phyloP scores from a whole-genome alignment of 2,888 invertebrate species.

The Stenodema calcarata region DNA sequence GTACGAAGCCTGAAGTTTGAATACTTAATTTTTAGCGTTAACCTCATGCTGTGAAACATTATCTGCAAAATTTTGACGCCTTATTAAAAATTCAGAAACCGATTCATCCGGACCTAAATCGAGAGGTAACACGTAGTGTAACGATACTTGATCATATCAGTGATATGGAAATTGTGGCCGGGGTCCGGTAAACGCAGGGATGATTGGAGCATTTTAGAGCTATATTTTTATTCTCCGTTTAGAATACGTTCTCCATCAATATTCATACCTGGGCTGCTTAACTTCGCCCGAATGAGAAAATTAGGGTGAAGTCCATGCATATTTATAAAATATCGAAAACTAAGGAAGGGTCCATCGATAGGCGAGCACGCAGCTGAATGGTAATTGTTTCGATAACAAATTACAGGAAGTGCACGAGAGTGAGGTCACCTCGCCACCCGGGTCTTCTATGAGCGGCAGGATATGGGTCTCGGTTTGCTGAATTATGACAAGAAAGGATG shows the following conservation, averaged over 20 bases:
- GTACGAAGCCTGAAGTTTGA: too few relatives aligned
- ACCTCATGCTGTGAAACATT: too few relatives aligned
- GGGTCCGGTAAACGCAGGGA: too few relatives aligned
- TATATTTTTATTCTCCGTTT: neutral
- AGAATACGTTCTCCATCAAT: neutral
- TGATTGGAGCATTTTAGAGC: neutral
- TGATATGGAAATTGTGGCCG: too few relatives aligned
- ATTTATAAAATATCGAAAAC: conserved; percentile 33
- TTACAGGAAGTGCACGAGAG: conserved; percentile 37
- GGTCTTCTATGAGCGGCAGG: conserved; percentile 10
- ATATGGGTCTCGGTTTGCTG: conserved; percentile 41
- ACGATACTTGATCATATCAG: too few relatives aligned
- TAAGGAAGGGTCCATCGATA: conserved; percentile 23
- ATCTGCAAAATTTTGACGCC: too few relatives aligned
- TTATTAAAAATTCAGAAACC: too few relatives aligned
- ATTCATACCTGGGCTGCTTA: conserved; percentile 25
- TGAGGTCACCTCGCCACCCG: conserved; percentile 20
- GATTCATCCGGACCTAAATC: too few relatives aligned
- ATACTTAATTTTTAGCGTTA: too few relatives aligned
- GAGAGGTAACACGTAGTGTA: too few relatives aligned
- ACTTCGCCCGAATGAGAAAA: neutral
- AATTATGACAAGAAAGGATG: conserved; percentile 47
- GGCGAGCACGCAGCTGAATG: neutral
- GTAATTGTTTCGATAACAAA: conserved; percentile 44
- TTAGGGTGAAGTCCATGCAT: neutral